Percentiles rank a stretch among this genome's conserved stretches.
These are phyloP conservation scores for Lutraria rhynchaena DNA, from an alignment of 1,140 invertebrate species.

Conservation along the genomic window DNA sequence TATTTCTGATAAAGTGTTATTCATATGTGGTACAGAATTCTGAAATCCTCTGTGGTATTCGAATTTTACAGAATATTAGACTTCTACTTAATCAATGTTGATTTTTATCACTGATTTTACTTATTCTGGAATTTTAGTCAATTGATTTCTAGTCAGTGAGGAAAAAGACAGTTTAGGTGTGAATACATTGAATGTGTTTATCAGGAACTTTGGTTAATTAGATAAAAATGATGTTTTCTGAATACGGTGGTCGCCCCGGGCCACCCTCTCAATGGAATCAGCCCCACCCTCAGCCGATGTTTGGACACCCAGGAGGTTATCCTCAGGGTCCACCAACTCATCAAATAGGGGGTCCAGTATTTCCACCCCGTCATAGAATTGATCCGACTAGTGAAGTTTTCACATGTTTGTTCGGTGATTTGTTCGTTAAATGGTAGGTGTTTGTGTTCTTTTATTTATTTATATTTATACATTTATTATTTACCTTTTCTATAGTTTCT, in stretches of 20 bases:
- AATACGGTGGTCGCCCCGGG: conserved; percentile 64
- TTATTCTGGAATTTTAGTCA: too few species aligned
- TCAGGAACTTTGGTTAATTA: not conserved
- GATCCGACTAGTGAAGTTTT: conserved; percentile 79
- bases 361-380: conserved; percentile 67
- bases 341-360: conserved; percentile 24
- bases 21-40: too few species aligned
- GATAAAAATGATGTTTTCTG: conserved; percentile 70
- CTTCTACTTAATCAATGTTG: too few species aligned
- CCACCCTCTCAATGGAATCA: conserved; percentile 60
- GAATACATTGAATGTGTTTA: not conserved
- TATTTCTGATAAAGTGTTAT: too few species aligned
- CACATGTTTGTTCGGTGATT: conserved; percentile 78
- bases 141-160: too few species aligned
- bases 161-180: not conserved
- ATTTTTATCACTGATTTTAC: too few species aligned
- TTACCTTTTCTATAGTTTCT: too few species aligned
- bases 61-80: too few species aligned
- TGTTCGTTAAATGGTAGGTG: conserved; percentile 79
- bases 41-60: too few species aligned
- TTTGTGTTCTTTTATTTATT: not conserved
- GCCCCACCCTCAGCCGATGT: conserved; percentile 37
- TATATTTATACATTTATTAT: too few species aligned
- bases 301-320: conserved; percentile 59
- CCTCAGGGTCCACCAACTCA: conserved; percentile 45